A percentile compares a stretch with the other conserved stretches of the same genome.
phyloP scores from a whole-genome alignment of 2,113 vertebrate species.

The Petroica traversi region DNA sequence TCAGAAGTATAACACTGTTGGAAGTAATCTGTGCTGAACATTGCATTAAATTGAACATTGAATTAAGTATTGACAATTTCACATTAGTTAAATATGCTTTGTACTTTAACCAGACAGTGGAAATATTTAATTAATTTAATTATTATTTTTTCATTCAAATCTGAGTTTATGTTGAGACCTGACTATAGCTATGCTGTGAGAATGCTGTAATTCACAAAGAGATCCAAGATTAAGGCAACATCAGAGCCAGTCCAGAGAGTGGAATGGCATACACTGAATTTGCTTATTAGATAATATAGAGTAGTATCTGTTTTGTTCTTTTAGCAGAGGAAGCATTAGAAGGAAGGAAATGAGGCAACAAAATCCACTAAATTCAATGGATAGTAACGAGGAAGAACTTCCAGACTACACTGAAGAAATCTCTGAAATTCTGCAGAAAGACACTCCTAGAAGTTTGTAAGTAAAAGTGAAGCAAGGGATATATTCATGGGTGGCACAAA shows the following conservation, averaged over 20 bases:
- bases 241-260: not conserved
- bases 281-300: not conserved
- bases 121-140: not conserved
- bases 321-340: not conserved
- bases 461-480: not conserved
- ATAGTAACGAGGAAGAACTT: not conserved
- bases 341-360: not conserved
- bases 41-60: not conserved
- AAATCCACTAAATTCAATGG: not conserved
- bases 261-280: not conserved
- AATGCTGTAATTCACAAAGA: not conserved
- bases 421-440: not conserved
- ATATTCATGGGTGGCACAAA: not conserved
- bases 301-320: not conserved
- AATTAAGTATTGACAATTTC: not conserved
- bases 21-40: not conserved
- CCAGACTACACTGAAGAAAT: not conserved
- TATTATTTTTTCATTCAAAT: not conserved
- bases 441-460: not conserved
- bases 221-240: not conserved
- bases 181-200: not conserved
- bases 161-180: not conserved
- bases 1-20: not conserved
- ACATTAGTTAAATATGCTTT: not conserved
- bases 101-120: not conserved